phyloP scores from a whole-genome alignment of 2,797 vertebrate genomes.

The Coendou prehensilis region DNA sequence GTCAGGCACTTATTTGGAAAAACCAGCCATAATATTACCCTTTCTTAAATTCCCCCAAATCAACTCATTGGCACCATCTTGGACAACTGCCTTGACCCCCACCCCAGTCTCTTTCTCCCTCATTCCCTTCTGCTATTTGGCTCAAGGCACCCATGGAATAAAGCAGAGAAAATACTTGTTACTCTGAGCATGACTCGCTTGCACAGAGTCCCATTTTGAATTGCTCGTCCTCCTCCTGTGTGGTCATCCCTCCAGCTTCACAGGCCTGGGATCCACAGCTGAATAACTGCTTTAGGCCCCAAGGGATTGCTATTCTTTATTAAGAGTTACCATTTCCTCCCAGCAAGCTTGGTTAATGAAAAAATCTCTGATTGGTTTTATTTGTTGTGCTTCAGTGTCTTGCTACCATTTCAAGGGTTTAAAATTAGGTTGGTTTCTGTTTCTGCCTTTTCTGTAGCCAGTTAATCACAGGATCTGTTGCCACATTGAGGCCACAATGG shows the following conservation, averaged over 20 bases:
- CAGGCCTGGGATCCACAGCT: conserved; percentile 74
- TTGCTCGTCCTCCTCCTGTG: conserved; percentile 76
- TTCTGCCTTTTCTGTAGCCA: conserved; percentile 72
- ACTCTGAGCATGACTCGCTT: conserved; percentile 78
- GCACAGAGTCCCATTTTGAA: conserved; percentile 68
- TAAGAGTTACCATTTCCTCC: conserved; percentile 78
- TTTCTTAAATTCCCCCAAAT: conserved; percentile 70
- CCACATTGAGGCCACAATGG: conserved; percentile 70
- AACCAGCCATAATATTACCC: conserved; percentile 55
- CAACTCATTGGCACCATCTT: conserved; percentile 55
- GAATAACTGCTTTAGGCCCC: conserved; percentile 72
- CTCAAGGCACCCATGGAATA: conserved; percentile 66
- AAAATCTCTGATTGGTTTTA: conserved; percentile 68
- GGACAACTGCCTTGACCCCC: conserved; percentile 65
- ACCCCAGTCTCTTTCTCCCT: not conserved
- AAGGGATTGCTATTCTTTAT: conserved; percentile 77
- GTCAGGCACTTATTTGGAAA: conserved; percentile 70
- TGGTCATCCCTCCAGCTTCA: conserved; percentile 73
- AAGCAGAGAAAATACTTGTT: conserved; percentile 75
- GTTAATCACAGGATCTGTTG: conserved; percentile 82
- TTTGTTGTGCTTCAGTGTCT: conserved; percentile 71
- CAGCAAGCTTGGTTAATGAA: conserved; percentile 77
- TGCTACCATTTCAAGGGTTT: conserved; percentile 77
- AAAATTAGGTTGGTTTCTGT: conserved; percentile 82
- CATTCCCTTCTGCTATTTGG: conserved; percentile 54